Evolutionary conservation across 2,797 vertebrate species (phyloP).

Genomic region (Paratrypauchen microcephalus): DNA sequence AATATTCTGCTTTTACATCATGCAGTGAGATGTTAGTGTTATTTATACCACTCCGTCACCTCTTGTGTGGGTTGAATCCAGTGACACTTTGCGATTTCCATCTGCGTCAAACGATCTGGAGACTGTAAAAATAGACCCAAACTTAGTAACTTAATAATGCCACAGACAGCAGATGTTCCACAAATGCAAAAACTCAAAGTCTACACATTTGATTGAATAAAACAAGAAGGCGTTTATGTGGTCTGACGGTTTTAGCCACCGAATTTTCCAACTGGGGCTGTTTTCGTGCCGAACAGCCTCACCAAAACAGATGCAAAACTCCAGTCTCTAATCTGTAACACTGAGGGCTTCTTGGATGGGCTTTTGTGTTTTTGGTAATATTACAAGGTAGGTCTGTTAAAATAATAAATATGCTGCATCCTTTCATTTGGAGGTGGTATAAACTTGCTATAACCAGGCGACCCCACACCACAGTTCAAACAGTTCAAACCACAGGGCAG

Average conservation of each 20-base stretch:
- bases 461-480: background rate
- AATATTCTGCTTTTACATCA: background rate
- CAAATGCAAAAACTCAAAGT: conserved; percentile 18
- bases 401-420: background rate
- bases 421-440: conserved; percentile 8
- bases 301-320: conserved; percentile 41
- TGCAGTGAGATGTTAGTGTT: background rate
- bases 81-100: conserved; percentile 49
- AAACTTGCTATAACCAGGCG: background rate
- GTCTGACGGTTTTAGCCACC: conserved; percentile 27
- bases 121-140: conserved; percentile 62
- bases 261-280: conserved; percentile 36
- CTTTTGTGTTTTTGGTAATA: conserved; percentile 42
- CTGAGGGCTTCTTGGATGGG: conserved; percentile 19
- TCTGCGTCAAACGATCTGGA: conserved; percentile 66
- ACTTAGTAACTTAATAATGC: conserved; percentile 21
- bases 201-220: conserved; percentile 25
- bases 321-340: conserved; percentile 60
- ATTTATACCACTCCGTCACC: conserved; percentile 50
- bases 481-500: conserved; percentile 7
- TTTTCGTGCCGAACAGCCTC: conserved; percentile 35
- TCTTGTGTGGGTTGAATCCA: conserved; percentile 64
- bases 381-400: conserved; percentile 15
- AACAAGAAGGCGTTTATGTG: conserved; percentile 33
- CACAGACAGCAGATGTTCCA: conserved; percentile 20